A percentile compares a stretch with the other conserved stretches of the same genome.
Evolutionary conservation across 2,888 invertebrate genomes (phyloP).

Genomic region (Polydrusus pterygomalis): DNA sequence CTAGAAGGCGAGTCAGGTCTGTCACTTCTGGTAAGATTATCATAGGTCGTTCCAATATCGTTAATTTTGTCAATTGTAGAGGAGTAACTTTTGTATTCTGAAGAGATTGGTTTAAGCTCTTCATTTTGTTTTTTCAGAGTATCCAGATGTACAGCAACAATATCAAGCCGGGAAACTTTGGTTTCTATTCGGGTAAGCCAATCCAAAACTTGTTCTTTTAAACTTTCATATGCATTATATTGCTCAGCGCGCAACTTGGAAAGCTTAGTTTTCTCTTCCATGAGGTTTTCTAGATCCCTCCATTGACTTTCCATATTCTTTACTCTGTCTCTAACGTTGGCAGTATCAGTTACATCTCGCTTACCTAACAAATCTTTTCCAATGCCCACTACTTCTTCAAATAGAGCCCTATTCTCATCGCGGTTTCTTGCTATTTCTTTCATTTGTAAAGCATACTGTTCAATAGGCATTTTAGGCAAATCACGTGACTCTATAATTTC

Average conservation of each 20-base stretch:
- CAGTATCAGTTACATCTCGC: slow-evolving; percentile 92
- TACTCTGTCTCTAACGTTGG: slow-evolving; percentile 87
- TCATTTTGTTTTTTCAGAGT: slow-evolving; percentile 88
- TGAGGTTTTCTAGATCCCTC: slow-evolving; percentile 87
- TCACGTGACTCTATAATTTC: slow-evolving; percentile 86
- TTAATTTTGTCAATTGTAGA: slow-evolving; percentile 92
- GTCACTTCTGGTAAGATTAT: slow-evolving; percentile 84
- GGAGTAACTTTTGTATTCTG: slow-evolving; percentile 92
- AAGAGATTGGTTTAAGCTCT: slow-evolving; percentile 87
- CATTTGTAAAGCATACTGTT: slow-evolving; percentile 78
- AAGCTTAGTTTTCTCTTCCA: slow-evolving; percentile 90
- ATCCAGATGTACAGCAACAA: slow-evolving; percentile 92
- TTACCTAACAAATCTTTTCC: slow-evolving; percentile 88
- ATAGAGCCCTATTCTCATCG: slow-evolving; percentile 76
- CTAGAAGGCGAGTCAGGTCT: slow-evolving; percentile 88
- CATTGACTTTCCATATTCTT: slow-evolving; percentile 91
- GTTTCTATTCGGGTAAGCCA: slow-evolving; percentile 91
- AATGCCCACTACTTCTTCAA: slow-evolving; percentile 86
- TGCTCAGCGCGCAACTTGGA: slow-evolving; percentile 91
- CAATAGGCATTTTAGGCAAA: slow-evolving; percentile 78
- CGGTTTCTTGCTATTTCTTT: slow-evolving; percentile 71
- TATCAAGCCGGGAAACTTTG: slow-evolving; percentile 83
- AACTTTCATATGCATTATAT: slow-evolving; percentile 87
- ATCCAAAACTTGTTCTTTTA: slow-evolving; percentile 86
- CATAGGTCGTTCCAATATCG: slow-evolving; percentile 91